Conservation (phyloP, 2,113 vertebrate species). For the Meleagris gallopavo region DNA sequence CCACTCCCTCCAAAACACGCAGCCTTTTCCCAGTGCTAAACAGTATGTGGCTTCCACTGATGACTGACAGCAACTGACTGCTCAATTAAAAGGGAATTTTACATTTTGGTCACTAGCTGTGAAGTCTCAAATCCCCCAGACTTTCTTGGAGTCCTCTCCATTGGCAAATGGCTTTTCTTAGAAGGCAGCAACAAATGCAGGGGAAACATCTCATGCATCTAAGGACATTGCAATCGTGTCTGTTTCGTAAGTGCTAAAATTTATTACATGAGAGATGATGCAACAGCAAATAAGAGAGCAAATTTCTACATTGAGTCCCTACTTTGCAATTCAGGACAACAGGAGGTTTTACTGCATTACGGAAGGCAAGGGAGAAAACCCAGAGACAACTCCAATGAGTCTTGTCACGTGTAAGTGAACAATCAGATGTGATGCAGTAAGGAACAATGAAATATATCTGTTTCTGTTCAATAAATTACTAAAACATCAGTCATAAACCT, state of each 20-base stretch:
- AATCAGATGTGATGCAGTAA: background rate
- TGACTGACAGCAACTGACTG: background rate
- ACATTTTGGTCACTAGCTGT: background rate
- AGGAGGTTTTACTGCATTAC: slow-evolving; percentile 55
- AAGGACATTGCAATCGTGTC: background rate
- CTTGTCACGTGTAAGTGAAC: slow-evolving; percentile 28
- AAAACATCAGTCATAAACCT: slow-evolving; percentile 58
- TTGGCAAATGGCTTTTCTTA: background rate
- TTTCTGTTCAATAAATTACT: slow-evolving; percentile 65
- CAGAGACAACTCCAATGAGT: background rate
- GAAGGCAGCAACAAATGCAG: slow-evolving; percentile 19
- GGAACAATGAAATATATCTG: slow-evolving; percentile 30
- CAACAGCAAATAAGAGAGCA: slow-evolving; percentile 62
- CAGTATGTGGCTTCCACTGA: background rate
- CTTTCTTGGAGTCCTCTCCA: background rate
- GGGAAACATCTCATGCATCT: slow-evolving; percentile 29
- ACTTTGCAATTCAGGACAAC: slow-evolving; percentile 49
- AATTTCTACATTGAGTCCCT: slow-evolving; percentile 53
- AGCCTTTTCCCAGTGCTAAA: background rate
- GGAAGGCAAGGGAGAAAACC: slow-evolving; percentile 9
- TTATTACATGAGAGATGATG: slow-evolving; percentile 73
- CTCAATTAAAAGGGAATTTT: background rate
- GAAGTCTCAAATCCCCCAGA: background rate
- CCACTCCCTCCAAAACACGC: background rate
- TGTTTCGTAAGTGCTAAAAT: slow-evolving; percentile 61